phyloP scores from a whole-genome alignment of 2,797 vertebrate species.

The Lemur catta region DNA sequence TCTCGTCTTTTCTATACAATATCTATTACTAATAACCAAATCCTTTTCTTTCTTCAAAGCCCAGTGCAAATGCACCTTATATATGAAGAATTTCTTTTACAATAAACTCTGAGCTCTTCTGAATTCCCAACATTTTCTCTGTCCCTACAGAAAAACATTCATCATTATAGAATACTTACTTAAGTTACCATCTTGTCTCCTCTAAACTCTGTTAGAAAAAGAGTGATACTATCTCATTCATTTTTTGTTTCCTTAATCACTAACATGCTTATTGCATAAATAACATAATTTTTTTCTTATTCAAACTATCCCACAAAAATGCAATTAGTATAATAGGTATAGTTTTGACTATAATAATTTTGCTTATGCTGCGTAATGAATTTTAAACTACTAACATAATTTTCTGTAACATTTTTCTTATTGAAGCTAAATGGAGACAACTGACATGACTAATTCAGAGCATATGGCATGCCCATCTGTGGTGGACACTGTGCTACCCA shows the following conservation, averaged over 20 bases:
- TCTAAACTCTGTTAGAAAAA: background rate
- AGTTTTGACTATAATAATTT: background rate
- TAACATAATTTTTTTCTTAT: background rate
- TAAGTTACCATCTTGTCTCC: background rate
- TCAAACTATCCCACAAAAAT: background rate
- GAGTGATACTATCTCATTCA: background rate
- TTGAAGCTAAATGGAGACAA: background rate
- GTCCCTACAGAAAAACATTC: background rate
- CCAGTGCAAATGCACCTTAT: background rate
- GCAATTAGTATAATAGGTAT: background rate
- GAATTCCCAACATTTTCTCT: background rate
- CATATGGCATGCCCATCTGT: background rate
- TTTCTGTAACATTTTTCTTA: constrained; percentile 9
- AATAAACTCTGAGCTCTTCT: background rate
- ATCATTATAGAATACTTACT: background rate
- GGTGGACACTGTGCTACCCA: background rate
- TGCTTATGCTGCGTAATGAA: background rate
- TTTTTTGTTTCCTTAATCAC: background rate
- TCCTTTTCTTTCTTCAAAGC: background rate
- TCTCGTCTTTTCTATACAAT: background rate
- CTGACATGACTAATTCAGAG: background rate
- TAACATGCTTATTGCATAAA: background rate
- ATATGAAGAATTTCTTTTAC: background rate
- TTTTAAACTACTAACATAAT: constrained; percentile 16
- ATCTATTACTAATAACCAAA: background rate